A percentile compares a stretch with the other conserved stretches of the same genome.
phyloP scores from a whole-genome alignment of 2,113 vertebrate species.

The Periophthalmus modestus region DNA sequence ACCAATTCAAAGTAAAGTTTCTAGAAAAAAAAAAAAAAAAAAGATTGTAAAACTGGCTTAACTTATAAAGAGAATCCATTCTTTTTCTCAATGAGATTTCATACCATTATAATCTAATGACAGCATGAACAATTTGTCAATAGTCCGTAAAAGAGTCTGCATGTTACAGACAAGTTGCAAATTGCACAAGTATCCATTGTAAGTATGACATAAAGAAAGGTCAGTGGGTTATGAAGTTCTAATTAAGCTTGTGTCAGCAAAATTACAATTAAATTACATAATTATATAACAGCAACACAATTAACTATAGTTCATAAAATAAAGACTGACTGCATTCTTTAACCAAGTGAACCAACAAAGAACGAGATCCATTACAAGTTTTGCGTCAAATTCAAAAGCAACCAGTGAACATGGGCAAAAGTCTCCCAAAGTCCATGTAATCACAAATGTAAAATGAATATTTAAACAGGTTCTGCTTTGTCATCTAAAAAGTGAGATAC shows the following conservation, averaged over 20 bases:
- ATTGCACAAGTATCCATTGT: not conserved
- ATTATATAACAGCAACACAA: conserved; percentile 42
- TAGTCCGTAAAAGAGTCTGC: not conserved
- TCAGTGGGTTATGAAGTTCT: conserved; percentile 13
- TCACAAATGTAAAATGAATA: not conserved
- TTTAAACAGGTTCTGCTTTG: too few species aligned
- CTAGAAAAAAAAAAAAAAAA: not conserved
- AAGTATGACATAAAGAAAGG: not conserved
- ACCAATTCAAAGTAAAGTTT: not conserved
- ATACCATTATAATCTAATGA: conserved; percentile 16
- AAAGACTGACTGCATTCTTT: conserved; percentile 8
- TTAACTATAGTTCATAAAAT: conserved; percentile 9
- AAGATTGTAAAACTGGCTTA: not conserved
- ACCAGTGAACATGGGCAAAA: conserved; percentile 14
- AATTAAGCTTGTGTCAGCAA: conserved; percentile 45
- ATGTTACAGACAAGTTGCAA: not conserved
- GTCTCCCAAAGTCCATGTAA: conserved; percentile 49
- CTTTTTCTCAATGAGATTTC: conserved; percentile 25
- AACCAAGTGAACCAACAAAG: not conserved
- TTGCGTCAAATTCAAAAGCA: conserved; percentile 17
- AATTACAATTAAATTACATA: conserved; percentile 65
- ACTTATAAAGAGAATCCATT: conserved; percentile 9
- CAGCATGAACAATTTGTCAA: not conserved
- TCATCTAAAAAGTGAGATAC: not conserved
- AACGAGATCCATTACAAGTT: not conserved